phyloP scores from a whole-genome alignment of 2,888 invertebrate species.

The Mesochorus sp. region DNA sequence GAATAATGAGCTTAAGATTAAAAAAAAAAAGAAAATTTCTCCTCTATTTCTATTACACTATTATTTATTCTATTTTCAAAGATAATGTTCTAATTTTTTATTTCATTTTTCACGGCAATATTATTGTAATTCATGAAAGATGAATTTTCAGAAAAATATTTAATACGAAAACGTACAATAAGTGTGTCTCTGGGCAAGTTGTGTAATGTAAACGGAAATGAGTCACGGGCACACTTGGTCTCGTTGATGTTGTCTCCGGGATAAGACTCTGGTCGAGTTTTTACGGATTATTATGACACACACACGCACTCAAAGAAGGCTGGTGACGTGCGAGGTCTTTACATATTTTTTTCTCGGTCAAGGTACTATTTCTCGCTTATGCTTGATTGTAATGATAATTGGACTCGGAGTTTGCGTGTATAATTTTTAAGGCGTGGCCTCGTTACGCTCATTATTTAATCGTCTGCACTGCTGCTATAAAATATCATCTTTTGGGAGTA shows the following conservation, averaged over 20 bases:
- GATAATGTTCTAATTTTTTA: not conserved
- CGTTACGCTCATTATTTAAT: too few relatives aligned
- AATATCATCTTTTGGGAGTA: too few relatives aligned
- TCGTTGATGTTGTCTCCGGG: constrained; percentile 4
- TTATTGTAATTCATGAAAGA: not conserved
- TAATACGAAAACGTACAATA: constrained; percentile 32
- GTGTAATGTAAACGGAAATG: not conserved
- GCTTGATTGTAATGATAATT: constrained; percentile 1
- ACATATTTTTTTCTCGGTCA: constrained; percentile 42
- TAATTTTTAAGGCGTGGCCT: constrained; percentile 5
- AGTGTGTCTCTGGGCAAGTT: not conserved
- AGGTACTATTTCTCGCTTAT: constrained; percentile 13
- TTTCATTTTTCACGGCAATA: not conserved
- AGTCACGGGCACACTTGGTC: not conserved
- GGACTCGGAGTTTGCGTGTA: too few relatives aligned
- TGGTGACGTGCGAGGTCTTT: not conserved
- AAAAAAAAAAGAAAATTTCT: too few relatives aligned
- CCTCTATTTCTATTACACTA: too few relatives aligned
- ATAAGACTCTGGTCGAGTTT: not conserved
- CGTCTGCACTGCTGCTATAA: too few relatives aligned
- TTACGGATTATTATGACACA: not conserved
- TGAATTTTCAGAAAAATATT: too few relatives aligned
- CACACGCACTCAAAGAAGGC: not conserved
- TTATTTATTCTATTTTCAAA: not conserved
- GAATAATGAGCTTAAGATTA: too few relatives aligned